Conservation (phyloP, 1,140 invertebrate genomes). For the Sarcophaga peregrina region DNA sequence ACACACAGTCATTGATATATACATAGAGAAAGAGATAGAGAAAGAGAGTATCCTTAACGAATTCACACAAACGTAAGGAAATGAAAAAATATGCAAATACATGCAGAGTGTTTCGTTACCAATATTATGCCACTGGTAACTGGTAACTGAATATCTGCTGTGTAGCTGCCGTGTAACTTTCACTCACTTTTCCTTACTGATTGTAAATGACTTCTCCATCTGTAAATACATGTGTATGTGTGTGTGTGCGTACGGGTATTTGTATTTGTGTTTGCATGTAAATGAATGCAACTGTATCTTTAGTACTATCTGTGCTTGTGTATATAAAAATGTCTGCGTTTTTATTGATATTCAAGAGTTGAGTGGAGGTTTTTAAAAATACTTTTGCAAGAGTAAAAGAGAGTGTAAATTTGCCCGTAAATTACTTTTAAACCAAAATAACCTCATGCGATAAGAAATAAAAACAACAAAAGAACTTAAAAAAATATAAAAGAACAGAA, state of each 20-base stretch:
- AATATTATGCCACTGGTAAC: no score
- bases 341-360: no score
- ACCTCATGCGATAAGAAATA: slow-evolving; percentile 7
- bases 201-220: background rate
- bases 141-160: no score
- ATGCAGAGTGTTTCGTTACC: no score
- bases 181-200: no score
- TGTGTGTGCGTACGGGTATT: background rate
- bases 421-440: slow-evolving; percentile 16
- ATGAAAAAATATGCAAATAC: no score
- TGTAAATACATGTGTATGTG: background rate
- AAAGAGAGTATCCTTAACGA: background rate
- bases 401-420: slow-evolving; percentile 19
- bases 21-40: no score
- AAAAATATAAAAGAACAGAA: background rate
- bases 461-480: background rate
- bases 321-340: no score
- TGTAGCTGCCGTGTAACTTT: no score
- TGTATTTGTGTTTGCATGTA: no score
- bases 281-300: no score
- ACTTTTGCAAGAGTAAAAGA: background rate
- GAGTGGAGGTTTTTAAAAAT: background rate
- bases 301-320: no score
- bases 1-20: background rate
- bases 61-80: background rate